Percentiles rank a stretch among this genome's conserved stretches.
These are phyloP conservation scores for Cryptoprocta ferox DNA, from an alignment of 2,797 vertebrate genomes.

Conservation along the genomic window DNA sequence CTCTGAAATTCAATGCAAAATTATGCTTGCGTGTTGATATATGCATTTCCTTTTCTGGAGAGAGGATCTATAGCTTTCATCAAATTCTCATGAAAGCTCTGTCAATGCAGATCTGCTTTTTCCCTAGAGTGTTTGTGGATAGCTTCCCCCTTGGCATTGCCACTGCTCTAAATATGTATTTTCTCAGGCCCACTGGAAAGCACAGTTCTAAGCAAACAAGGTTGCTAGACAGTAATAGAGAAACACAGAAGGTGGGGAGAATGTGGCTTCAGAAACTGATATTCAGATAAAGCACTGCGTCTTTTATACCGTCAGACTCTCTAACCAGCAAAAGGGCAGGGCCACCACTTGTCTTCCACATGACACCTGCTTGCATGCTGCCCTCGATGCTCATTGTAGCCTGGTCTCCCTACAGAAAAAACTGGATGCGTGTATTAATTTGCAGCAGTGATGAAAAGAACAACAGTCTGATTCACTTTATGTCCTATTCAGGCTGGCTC, in stretches of 20 bases:
- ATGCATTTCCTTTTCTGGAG: not conserved
- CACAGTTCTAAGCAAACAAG: not conserved
- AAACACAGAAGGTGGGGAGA: not conserved
- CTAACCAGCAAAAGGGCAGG: not conserved
- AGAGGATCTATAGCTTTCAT: not conserved
- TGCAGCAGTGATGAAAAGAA: not conserved
- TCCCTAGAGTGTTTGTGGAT: not conserved
- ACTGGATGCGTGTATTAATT: not conserved
- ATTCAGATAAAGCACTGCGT: not conserved
- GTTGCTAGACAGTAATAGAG: not conserved
- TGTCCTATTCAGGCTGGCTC: not conserved
- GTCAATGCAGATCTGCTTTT: not conserved
- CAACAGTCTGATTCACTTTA: not conserved
- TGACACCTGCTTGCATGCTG: not conserved
- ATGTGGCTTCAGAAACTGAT: not conserved
- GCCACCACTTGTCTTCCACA: not conserved
- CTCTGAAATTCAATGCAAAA: not conserved
- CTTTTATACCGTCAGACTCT: not conserved
- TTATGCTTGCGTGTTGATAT: not conserved
- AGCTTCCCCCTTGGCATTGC: not conserved
- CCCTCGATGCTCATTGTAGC: not conserved
- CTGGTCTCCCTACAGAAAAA: not conserved
- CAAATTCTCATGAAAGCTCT: not conserved
- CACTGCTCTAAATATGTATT: not conserved
- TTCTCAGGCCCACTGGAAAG: not conserved